These are phyloP conservation scores for Dasyprocta punctata DNA, from an alignment of 2,113 vertebrate species.

Conservation along the genomic window DNA sequence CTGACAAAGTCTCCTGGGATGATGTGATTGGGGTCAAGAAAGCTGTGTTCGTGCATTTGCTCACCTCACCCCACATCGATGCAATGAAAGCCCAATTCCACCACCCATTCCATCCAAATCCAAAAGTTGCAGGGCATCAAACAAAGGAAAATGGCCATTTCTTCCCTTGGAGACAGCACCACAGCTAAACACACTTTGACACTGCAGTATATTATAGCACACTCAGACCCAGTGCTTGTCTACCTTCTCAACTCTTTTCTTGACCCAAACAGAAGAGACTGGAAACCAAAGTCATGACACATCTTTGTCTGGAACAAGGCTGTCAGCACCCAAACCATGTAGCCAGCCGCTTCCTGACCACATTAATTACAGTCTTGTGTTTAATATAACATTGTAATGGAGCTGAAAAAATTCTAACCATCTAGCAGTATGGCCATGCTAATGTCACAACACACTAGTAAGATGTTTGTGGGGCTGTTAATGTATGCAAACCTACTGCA, in stretches of 20 bases:
- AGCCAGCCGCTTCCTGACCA: neutral
- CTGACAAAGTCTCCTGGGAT: neutral
- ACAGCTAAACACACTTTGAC: neutral
- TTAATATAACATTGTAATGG: too few species aligned
- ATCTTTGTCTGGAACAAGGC: neutral
- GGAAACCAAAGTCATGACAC: too few species aligned
- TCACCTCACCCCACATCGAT: accelerated
- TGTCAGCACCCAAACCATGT: neutral
- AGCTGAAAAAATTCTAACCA: neutral
- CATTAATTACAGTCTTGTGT: neutral
- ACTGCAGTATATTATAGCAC: neutral
- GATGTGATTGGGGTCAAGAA: neutral
- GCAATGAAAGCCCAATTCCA: accelerated
- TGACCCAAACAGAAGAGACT: neutral
- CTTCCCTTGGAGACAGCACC: neutral
- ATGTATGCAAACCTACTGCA: neutral
- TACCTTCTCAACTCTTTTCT: neutral
- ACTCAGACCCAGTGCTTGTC: accelerated
- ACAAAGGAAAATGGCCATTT: neutral
- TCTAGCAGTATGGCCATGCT: neutral
- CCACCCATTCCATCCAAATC: neutral
- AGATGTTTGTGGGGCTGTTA: neutral
- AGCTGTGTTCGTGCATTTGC: accelerated
- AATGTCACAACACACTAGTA: neutral
- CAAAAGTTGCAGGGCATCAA: neutral